Evolutionary conservation across 2,888 invertebrate genomes (phyloP).

Genomic region (Standfussiana lucernea): DNA sequence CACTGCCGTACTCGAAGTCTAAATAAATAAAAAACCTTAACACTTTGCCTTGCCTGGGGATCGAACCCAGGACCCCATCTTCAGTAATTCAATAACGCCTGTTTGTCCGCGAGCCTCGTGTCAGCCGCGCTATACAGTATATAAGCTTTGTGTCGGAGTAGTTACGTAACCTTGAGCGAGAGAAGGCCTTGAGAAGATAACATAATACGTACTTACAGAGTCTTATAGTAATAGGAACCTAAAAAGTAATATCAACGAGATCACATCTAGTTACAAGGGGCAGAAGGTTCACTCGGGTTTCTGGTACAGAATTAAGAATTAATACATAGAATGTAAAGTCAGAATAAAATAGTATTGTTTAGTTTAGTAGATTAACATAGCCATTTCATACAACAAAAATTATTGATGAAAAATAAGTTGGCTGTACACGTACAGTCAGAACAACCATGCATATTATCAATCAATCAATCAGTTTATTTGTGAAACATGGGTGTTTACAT

Average conservation of each 20-base stretch:
- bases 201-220: conserved; percentile 27
- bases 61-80: neutral
- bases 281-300: conserved; percentile 22
- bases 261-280: neutral
- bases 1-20: neutral
- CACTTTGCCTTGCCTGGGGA: neutral
- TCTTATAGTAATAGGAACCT: conserved; percentile 31
- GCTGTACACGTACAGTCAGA: too few relatives aligned
- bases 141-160: neutral
- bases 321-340: neutral
- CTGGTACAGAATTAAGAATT: too few relatives aligned
- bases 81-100: neutral
- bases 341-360: neutral
- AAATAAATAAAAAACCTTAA: neutral
- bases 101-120: neutral
- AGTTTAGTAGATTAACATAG: neutral
- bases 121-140: neutral
- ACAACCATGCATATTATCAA: too few relatives aligned
- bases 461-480: too few relatives aligned
- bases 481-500: too few relatives aligned
- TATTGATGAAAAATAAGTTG: neutral
- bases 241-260: conserved; percentile 25
- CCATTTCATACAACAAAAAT: neutral
- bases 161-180: conserved; percentile 1
- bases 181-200: neutral